These are phyloP conservation scores for Coranthus polyacanthus DNA, from an alignment of 2,797 vertebrate genomes.

Conservation along the genomic window DNA sequence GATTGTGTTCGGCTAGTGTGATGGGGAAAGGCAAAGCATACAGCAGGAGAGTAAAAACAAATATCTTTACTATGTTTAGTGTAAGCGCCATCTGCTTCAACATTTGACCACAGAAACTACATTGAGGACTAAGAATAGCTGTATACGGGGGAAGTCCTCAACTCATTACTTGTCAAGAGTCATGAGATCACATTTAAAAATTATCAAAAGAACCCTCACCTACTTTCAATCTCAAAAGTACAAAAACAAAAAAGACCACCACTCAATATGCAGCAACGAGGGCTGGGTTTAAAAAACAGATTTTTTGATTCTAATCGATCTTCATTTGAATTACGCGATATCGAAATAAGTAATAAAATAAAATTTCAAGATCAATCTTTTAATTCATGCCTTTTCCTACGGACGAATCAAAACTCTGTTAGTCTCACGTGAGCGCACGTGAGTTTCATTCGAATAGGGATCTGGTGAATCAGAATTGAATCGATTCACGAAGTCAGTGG, in stretches of 20 bases:
- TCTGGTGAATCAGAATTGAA: too few species aligned
- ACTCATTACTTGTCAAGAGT: slow-evolving; percentile 37
- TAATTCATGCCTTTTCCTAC: too few species aligned
- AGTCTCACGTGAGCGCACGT: too few species aligned
- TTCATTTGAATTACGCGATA: too few species aligned
- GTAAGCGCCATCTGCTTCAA: slow-evolving; percentile 24
- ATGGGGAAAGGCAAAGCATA: neutral
- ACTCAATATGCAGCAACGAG: neutral
- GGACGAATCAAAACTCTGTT: too few species aligned
- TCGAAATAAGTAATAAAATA: too few species aligned
- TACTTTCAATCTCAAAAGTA: neutral
- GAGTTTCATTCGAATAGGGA: too few species aligned
- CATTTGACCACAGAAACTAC: too few species aligned
- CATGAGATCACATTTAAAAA: slow-evolving; percentile 31
- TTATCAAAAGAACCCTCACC: slow-evolving; percentile 12
- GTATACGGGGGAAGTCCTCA: slow-evolving; percentile 51
- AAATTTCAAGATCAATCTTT: too few species aligned
- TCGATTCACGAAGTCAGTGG: too few species aligned
- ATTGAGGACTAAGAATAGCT: slow-evolving; percentile 30
- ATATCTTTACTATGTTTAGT: neutral
- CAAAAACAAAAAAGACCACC: neutral
- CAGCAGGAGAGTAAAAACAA: neutral
- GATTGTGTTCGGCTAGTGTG: neutral
- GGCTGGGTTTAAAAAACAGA: too few species aligned
- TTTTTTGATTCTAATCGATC: too few species aligned